Conservation (phyloP, 2,113 vertebrate genomes). For the Labeo catla region DNA sequence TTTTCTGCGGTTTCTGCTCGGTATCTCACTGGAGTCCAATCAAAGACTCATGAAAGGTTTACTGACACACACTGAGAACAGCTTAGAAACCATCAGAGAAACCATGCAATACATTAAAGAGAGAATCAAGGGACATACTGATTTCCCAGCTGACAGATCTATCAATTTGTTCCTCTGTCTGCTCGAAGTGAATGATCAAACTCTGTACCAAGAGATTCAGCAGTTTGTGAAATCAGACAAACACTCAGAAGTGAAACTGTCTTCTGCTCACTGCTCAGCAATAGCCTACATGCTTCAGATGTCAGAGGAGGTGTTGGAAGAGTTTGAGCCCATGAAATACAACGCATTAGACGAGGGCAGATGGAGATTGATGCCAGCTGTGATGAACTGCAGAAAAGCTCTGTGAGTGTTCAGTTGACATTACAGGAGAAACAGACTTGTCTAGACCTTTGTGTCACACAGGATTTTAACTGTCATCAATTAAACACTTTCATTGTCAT, state of each 20-base stretch:
- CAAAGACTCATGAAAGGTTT: not conserved
- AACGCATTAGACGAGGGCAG: not conserved
- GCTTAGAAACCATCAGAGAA: not conserved
- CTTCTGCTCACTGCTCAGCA: not conserved
- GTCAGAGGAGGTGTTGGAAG: not conserved
- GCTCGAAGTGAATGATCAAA: not conserved
- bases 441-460: not conserved
- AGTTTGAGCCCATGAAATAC: not conserved
- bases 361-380: not conserved
- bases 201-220: not conserved
- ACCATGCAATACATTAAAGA: not conserved
- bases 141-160: not conserved
- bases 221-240: not conserved
- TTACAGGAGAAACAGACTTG: not conserved
- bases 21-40: not conserved
- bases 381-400: not conserved
- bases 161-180: not conserved
- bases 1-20: not conserved
- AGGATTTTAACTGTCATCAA: no score
- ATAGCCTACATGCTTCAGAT: not conserved
- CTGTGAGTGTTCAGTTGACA: not conserved
- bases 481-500: no score
- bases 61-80: not conserved
- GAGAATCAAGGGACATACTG: not conserved
- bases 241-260: not conserved